Base-by-base conservation (phyloP, 2,888 invertebrate species). In the Cryptocephalus moraei region DNA sequence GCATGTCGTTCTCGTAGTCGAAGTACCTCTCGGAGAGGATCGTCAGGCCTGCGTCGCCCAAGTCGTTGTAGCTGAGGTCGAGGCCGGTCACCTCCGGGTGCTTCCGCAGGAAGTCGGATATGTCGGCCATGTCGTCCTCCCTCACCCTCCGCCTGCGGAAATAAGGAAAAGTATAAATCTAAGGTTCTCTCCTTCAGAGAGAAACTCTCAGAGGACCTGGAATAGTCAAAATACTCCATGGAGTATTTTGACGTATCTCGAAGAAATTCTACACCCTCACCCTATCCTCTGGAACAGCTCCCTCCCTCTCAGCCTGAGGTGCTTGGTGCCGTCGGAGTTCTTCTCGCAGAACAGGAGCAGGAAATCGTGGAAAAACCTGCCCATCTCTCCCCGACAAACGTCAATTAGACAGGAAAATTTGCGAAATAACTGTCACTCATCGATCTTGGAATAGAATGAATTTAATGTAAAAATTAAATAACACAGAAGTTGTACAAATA, bases 11-110 rank as follows among this genome's bases (percentile, higher is more conserved):
- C 44, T 73, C 59, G 0, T 67, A 63, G 0, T 72, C 56, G 1
- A 78, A 64, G 8, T 73, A 62, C 12, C 69, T 66, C 56, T 75
- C 72, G 3, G 73, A 53, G 9, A 77, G 53, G 49, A 69, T 72
- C 40, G 62, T 62, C 14, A 79, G 70, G 0, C 78, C 78, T 11
- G 50, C 50, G 51, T 79, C 76, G 0, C 75, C 75, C 9, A 82
- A 75, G 41, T 73, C 57, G 51, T 82, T 82, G 56, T 78, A 79
- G 31, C 75, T 69, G 8, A 82, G 62, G 55, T 78, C 75, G 1
- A 81, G 41, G 43, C 68, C 73, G 0, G 70, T 70, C 3, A 82
- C 72, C 43, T 76, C 63, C 14, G 69, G 67, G 48, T 74, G 60
- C 41, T 71, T 65, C 33, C 60, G 62, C 1, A 79, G 55, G 49